Evolutionary conservation across 2,888 invertebrate species (phyloP), one percentile per base, ranked within the genome.

Genomic region (Liodrosophila aerea): DNA sequence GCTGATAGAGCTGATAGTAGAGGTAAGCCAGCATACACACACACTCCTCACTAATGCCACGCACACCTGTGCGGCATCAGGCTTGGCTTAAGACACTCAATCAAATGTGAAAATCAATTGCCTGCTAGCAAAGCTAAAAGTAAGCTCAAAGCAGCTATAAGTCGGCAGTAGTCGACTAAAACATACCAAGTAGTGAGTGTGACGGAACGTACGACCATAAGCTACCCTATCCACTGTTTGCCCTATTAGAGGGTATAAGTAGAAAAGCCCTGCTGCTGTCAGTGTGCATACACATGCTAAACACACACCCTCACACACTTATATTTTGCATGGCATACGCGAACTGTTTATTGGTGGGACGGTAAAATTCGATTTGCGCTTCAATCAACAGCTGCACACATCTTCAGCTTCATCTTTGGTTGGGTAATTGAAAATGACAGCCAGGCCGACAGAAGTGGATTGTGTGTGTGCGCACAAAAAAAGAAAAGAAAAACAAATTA

Each of bases 301-400:
- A 18, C 50, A 16, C 50, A 30, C 34, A 18, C 15, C 7, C 43
- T n/a, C 16, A 12, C 37, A 33, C 40, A 7, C 43, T 22, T 22
- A 34, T 8, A 52, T 16, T 73, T 64, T 60, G 50, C 64, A 59
- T 74, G 54, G 74, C 63, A 74, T 68, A 73, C 72, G 53, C 53
- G 49, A 29, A 70, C 34, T 62, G 56, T 71, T 67, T 71, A 71
- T 41, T 45, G 60, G 54, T 64, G n/a, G n/a, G n/a, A n/a, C n/a
- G n/a, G n/a, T n/a, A n/a, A 72, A 72, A 72, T 69, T 73, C 60
- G 69, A 73, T 73, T 73, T 75, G 72, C 72, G 74, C 74, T 69
- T 69, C 74, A 75, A 75, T 75, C 74, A 75, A 75, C 75, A 68
- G 62, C 66, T 62, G 58, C 64, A 61, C 60, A 64, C 52, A 54